Conservation (phyloP, 2,888 invertebrate genomes). For the Rotaria socialis region DNA sequence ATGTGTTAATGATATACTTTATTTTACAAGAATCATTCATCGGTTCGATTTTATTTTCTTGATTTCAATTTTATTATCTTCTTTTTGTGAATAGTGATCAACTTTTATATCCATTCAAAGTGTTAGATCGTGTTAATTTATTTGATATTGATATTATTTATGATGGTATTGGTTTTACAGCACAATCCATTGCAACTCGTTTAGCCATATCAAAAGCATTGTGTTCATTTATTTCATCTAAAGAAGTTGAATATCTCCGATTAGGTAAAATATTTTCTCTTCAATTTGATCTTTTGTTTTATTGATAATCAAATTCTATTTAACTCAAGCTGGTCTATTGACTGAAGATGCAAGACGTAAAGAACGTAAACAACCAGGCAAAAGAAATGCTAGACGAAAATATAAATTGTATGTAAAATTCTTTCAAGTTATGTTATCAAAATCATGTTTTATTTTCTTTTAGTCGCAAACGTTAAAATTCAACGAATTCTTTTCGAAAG, state of each 20-base stretch:
- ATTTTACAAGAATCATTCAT: slow-evolving; percentile 39
- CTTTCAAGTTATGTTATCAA: too few relatives aligned
- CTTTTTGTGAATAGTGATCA: slow-evolving; percentile 31
- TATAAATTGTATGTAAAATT: slow-evolving; percentile 71
- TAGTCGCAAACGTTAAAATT: neutral
- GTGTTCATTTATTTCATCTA: slow-evolving; percentile 42
- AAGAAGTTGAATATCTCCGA: slow-evolving; percentile 43
- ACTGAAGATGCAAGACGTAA: slow-evolving; percentile 72
- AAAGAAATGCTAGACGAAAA: slow-evolving; percentile 80
- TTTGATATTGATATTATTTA: slow-evolving; percentile 41
- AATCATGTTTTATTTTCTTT: neutral
- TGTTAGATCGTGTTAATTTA: slow-evolving; percentile 41
- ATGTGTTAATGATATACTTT: slow-evolving; percentile 38
- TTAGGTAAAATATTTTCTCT: neutral
- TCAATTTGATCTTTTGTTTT: neutral
- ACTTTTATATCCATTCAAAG: slow-evolving; percentile 45
- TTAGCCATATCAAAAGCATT: slow-evolving; percentile 42
- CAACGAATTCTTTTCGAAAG: too few relatives aligned
- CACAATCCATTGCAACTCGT: slow-evolving; percentile 39
- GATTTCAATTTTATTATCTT: neutral
- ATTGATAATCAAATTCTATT: neutral
- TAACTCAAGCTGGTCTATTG: slow-evolving; percentile 73
- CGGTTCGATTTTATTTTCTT: slow-evolving; percentile 19
- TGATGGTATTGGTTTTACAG: slow-evolving; percentile 37
- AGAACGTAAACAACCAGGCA: slow-evolving; percentile 88